Base-by-base conservation (phyloP, 2,113 vertebrate genomes). In the Dasyprocta punctata region DNA sequence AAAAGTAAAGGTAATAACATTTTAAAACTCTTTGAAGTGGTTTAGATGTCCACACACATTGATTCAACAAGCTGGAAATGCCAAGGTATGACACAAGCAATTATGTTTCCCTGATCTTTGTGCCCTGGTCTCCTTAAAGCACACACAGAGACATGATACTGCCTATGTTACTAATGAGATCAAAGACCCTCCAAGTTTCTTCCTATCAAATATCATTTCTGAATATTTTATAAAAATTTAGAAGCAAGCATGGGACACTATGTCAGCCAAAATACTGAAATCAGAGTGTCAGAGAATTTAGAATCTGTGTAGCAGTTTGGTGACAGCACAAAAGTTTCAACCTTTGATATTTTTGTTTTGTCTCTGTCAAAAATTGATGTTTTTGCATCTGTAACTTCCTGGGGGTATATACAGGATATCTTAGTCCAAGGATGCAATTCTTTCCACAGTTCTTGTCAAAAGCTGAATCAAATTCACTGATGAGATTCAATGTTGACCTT, bases 121-220 rank as follows among this genome's bases (percentile, higher is more conserved):
- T 38, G 36, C 20, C 22, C n/a, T 1, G 0, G 2, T 49, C 28
- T 52, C 47, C 47, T n/a, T n/a, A n/a, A n/a, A 0, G 0, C 67
- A 67, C 14, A 67, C 33, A 36, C 13, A 36, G 5, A 38, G 10
- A 1, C 36, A 16, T 1, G 36, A 14, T 26, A 24, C 36, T 12
- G 19, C 52, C 19, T 38, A 36, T 38, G 36, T 19, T 52, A 11
- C 17, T 52, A 17, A 33, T 49, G 47, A 36, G 47, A 6, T 28
- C 41, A 24, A 24, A 49, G 49, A 13, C 33, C 7, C 9, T 73
- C 9, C 19, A 49, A n/a, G 17, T 36, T 54, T 12, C n/a, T 19
- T 54, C 52, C 52, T 54, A 54, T 54, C 52, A 80, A 33, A 17
- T 52, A 9, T 33, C 47, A 52, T 52, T 80, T 80, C 41, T 33